Evolutionary conservation across 2,888 invertebrate species (phyloP).

Genomic region (Callosobruchus maculatus): DNA sequence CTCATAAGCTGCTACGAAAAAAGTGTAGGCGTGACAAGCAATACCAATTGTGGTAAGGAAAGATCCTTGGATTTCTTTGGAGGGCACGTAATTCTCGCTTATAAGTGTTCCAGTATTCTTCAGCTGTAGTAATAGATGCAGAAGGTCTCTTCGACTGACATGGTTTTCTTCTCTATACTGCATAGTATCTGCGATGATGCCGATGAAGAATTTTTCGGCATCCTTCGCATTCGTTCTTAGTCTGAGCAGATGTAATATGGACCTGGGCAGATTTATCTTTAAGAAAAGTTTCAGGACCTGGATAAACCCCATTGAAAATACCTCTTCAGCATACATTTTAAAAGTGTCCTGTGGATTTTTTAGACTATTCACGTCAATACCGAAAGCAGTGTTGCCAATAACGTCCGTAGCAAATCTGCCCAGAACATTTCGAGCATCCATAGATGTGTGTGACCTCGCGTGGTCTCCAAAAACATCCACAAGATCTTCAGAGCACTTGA

Average conservation of each 20-base stretch:
- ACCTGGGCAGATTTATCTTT: too few species aligned
- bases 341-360: conserved; percentile 53
- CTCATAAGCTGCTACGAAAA: conserved; percentile 29
- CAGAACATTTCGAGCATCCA: conserved; percentile 47
- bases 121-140: conserved; percentile 50
- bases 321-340: conserved; percentile 26
- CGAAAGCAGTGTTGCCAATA: conserved; percentile 57
- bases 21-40: conserved; percentile 26
- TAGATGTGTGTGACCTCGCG: conserved; percentile 8
- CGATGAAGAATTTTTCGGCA: conserved; percentile 20
- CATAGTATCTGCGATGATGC: conserved; percentile 43
- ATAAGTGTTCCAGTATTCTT: conserved; percentile 35
- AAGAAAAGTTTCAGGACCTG: too few species aligned
- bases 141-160: conserved; percentile 49
- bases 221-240: neutral
- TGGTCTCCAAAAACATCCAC: conserved; percentile 18
- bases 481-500: conserved; percentile 45
- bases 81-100: conserved; percentile 16
- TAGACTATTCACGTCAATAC: conserved; percentile 55
- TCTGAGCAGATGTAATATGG: too few species aligned
- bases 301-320: too few species aligned
- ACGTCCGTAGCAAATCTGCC: conserved; percentile 57
- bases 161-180: conserved; percentile 30
- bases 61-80: conserved; percentile 6
- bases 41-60: conserved; percentile 14